Conservation (phyloP, 2,888 invertebrate species). For the Rhorus exstirpatorius region DNA sequence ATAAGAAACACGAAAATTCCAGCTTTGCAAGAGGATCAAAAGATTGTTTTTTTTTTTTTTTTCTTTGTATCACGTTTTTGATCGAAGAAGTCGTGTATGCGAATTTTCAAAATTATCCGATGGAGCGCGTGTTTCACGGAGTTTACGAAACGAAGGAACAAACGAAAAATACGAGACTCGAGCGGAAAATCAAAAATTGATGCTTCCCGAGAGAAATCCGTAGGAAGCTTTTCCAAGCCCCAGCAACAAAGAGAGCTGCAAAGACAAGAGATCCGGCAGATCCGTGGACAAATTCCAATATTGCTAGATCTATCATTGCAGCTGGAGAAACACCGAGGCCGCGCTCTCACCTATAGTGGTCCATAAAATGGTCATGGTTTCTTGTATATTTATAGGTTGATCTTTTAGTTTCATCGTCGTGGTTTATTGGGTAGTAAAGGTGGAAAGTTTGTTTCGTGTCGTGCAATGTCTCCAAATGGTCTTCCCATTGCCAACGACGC, state of each 20-base stretch:
- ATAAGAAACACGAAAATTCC: constrained; percentile 20
- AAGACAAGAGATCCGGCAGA: background rate
- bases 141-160: background rate
- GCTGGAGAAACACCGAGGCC: background rate
- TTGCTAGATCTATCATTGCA: background rate
- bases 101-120: constrained; percentile 19
- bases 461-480: background rate
- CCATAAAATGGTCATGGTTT: background rate
- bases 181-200: too few species aligned
- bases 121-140: background rate
- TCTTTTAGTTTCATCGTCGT: background rate
- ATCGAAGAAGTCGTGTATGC: constrained; percentile 10
- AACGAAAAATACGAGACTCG: background rate
- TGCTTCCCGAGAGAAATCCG: too few species aligned
- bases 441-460: background rate
- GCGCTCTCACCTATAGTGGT: background rate
- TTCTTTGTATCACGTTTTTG: constrained; percentile 33
- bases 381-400: too few species aligned
- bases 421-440: background rate
- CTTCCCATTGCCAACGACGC: too few species aligned
- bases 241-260: background rate
- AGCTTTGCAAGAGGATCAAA: constrained; percentile 36
- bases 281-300: constrained; percentile 8
- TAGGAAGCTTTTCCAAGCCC: background rate
- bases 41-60: too few species aligned